Conservation (phyloP, 2,113 vertebrate genomes). For the Ctenomys sociabilis region DNA sequence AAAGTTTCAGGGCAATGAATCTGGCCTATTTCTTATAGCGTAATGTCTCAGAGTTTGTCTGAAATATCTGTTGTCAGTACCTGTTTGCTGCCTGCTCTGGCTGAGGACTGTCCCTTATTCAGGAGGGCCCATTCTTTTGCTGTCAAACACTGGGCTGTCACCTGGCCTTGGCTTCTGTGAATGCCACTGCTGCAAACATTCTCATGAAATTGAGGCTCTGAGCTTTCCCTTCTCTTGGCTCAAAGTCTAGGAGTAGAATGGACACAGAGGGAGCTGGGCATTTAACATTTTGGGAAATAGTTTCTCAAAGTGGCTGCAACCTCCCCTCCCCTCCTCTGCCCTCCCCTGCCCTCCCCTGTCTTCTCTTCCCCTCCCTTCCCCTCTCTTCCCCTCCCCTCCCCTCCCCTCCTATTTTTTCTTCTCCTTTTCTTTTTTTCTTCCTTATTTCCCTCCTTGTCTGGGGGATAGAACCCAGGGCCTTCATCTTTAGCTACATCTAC, state of each 20-base stretch:
- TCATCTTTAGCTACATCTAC: background rate
- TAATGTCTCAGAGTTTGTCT: too few species aligned
- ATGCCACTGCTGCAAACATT: background rate
- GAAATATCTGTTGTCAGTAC: accelerated
- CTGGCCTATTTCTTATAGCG: accelerated
- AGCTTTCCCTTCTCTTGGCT: background rate
- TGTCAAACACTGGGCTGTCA: background rate
- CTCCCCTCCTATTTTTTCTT: accelerated
- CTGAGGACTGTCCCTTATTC: background rate
- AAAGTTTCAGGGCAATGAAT: accelerated
- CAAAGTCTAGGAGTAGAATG: background rate
- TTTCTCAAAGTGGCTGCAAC: background rate
- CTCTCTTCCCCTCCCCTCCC: background rate
- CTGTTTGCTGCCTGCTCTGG: background rate
- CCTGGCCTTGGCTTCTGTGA: background rate
- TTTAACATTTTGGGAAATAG: background rate
- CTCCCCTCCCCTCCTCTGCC: background rate
- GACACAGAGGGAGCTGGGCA: too few species aligned
- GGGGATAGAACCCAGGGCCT: background rate
- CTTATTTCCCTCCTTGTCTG: background rate
- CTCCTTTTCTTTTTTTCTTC: background rate
- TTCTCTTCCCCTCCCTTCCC: background rate
- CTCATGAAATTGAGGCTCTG: background rate
- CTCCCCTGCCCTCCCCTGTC: background rate
- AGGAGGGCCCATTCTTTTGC: background rate